These are phyloP conservation scores for Drosophila nikananu DNA, from an alignment of 1,140 invertebrate genomes.

Conservation along the genomic window DNA sequence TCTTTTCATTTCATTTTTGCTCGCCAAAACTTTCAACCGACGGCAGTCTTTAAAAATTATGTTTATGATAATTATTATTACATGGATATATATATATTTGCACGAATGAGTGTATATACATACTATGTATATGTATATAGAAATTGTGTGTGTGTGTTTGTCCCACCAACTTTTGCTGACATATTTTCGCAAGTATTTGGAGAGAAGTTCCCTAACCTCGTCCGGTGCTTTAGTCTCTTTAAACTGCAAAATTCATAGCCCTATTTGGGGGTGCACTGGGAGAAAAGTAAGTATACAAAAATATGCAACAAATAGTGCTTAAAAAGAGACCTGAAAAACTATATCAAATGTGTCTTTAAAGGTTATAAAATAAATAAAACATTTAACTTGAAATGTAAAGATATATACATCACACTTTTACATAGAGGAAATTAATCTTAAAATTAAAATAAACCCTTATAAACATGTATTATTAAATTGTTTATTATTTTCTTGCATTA, in stretches of 20 bases:
- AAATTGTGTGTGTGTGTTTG: neutral
- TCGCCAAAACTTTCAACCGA: neutral
- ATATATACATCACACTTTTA: too few species aligned
- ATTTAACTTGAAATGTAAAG: too few species aligned
- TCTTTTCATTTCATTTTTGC: constrained; percentile 35
- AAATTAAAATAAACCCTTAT: neutral
- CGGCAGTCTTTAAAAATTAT: constrained; percentile 43
- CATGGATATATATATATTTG: constrained; percentile 28
- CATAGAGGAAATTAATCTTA: neutral
- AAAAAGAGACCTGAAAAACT: neutral
- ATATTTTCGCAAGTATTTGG: constrained; percentile 59
- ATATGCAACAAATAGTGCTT: neutral
- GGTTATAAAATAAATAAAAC: neutral
- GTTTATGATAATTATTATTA: constrained; percentile 48
- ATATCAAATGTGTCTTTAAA: neutral
- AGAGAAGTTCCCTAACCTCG: constrained; percentile 34
- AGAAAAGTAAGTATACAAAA: neutral
- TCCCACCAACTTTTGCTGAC: constrained; percentile 36
- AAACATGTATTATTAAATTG: neutral
- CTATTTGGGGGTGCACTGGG: constrained; percentile 27
- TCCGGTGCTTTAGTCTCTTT: constrained; percentile 12
- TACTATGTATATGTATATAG: neutral
- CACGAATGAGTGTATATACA: constrained; percentile 16
- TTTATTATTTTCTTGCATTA: too few species aligned
- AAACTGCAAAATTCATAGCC: constrained; percentile 72